Evolutionary conservation across 2,888 invertebrate species (phyloP).

Genomic region (Meteorus cinctellus): DNA sequence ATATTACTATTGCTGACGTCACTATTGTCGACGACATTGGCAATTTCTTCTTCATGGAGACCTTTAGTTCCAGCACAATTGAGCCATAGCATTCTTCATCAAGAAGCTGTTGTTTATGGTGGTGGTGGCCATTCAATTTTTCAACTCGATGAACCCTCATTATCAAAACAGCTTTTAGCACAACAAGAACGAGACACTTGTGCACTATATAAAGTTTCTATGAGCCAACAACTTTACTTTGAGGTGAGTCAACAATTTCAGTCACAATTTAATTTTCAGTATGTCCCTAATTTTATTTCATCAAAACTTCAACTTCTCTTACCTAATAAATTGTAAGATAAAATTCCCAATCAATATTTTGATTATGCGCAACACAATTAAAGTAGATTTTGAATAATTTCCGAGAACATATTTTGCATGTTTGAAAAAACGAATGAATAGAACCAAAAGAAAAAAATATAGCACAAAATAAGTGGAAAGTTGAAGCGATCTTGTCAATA

Average conservation of each 20-base stretch:
- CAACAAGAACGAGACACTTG: conserved; percentile 76
- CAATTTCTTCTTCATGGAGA: conserved; percentile 63
- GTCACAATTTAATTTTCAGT: neutral
- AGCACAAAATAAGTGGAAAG: neutral
- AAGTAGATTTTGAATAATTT: neutral
- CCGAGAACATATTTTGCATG: neutral
- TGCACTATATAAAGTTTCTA: conserved; percentile 81
- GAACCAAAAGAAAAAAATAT: neutral
- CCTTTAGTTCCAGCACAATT: conserved; percentile 59
- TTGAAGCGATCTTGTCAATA: neutral
- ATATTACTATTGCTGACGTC: conserved; percentile 47
- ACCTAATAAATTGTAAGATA: too few relatives aligned
- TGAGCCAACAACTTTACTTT: conserved; percentile 80
- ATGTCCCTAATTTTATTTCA: too few relatives aligned
- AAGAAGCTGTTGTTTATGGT: conserved; percentile 57
- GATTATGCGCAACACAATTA: too few relatives aligned
- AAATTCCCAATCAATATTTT: too few relatives aligned
- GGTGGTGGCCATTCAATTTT: conserved; percentile 49
- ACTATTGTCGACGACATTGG: conserved; percentile 50
- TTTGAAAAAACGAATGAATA: neutral
- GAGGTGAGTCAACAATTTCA: conserved; percentile 66
- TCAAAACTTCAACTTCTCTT: too few relatives aligned
- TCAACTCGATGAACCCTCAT: conserved; percentile 52
- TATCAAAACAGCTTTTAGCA: conserved; percentile 52
- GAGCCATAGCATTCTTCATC: conserved; percentile 60